phyloP scores from a whole-genome alignment of 2,797 vertebrate species.

The Chromobotia macracanthus region DNA sequence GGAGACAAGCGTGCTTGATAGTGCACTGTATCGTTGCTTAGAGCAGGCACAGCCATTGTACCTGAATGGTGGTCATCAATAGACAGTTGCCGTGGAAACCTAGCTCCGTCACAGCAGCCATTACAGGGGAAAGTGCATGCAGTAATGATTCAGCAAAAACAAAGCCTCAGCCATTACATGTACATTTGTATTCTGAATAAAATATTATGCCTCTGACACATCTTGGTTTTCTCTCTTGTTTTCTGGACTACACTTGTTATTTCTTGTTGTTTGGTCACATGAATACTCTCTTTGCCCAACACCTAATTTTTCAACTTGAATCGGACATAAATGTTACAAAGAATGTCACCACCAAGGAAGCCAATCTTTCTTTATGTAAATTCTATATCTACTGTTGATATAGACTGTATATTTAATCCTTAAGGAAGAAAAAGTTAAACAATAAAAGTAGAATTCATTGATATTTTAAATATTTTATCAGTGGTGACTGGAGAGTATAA shows the following conservation, averaged over 20 bases:
- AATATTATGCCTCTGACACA: constrained; percentile 57
- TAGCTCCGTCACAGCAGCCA: constrained; percentile 52
- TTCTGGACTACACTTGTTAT: constrained; percentile 61
- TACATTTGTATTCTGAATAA: constrained; percentile 65
- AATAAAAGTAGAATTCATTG: neutral
- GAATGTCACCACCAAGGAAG: constrained; percentile 14
- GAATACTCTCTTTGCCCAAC: constrained; percentile 49
- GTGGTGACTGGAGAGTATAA: constrained; percentile 52
- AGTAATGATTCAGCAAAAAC: constrained; percentile 54
- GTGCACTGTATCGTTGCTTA: constrained; percentile 44
- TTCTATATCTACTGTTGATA: neutral
- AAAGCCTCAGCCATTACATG: constrained; percentile 52
- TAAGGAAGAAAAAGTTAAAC: neutral
- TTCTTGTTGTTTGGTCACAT: constrained; percentile 49
- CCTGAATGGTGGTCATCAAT: constrained; percentile 53
- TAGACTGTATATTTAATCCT: neutral
- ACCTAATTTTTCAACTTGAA: constrained; percentile 12
- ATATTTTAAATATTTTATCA: neutral
- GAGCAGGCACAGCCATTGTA: constrained; percentile 54
- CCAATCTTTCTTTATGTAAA: neutral
- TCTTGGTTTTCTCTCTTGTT: constrained; percentile 54
- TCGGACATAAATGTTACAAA: neutral
- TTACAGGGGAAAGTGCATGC: constrained; percentile 50
- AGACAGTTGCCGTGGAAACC: constrained; percentile 59
- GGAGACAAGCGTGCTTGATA: constrained; percentile 36